Base-by-base conservation (phyloP, 2,888 invertebrate genomes). In the Lymantria dispar region DNA sequence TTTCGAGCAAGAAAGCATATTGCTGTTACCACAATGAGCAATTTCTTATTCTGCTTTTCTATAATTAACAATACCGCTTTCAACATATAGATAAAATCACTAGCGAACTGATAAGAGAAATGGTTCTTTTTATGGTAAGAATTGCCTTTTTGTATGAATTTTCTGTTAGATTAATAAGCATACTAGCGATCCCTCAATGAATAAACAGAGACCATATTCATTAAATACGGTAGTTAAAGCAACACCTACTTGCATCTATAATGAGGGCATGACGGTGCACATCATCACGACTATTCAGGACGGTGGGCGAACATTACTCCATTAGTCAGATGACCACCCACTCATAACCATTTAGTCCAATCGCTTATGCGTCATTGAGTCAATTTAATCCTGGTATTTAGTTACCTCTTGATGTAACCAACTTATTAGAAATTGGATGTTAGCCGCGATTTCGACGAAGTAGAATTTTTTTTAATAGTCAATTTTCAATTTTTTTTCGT, bases 321-420 rank as follows among this genome's bases (percentile, higher is more conserved):
- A 55, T 65, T 62, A 65, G 52, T 58, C 54, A 65, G 49, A 45
- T 31, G 47, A 12, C 60, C 64, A 62, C 67, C 64, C 68, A 70
- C 63, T 52, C 37, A 42, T 11, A 52, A 52, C 62, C 62, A 68
- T 73, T 72, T 70, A 62, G 61, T 59, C 48, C 62, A 74, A 76
- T 78, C 64, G 76, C 62, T 57, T 50, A 48, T 76, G 74, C 62
- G 72, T 71, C 72, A 70, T 52, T 45, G 43, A 45, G 54, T 56
- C 58, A 58, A 67, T 63, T 65, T 58, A 51, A 48, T 56, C 39
- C 40, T 49, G 48, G 54, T 47, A 29, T 58, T 41, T 22, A 11
- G 48, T 60, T 61, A 52, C 50, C 1, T 30, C 30, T 48, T 47
- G n/a, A 56, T 43, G 42, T 31, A 29, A 29, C 30, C 29, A 42